Base-by-base conservation (phyloP, 2,797 vertebrate species). In the Percopsis omiscomaycus region DNA sequence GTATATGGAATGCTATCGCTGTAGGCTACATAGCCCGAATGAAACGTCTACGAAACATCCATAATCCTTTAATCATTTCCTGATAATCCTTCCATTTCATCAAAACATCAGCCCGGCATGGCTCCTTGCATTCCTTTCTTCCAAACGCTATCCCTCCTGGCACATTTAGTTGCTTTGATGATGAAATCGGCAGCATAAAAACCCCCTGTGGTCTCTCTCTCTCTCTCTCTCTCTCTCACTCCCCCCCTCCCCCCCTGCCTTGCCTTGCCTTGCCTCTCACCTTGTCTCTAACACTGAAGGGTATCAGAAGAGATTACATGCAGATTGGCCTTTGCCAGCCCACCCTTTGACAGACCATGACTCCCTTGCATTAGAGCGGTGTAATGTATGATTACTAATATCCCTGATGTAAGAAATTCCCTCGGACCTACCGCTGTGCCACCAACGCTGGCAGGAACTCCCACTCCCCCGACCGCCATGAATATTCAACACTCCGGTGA, bases 381-480 rank as follows among this genome's bases (percentile, higher is more conserved):
- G 77, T 77, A 69, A 64, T 61, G 52, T 64, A 61, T 61, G 52
- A 72, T 77, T 57, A 62, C 53, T 62, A 44, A 73, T 78, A 42
- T 65, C 48, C 53, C 52, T 9, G 13, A 66, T 55, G 11, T 16
- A 48, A 56, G 49, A 54, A 59, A 64, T 71, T 66, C 54, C n/a
- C 51, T 63, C 58, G 55, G 52, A 47, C 3, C 2, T 15, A 12
- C 10, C 14, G 28, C 48, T 66, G 46, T 45, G 45, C 37, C 37
- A 37, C 37, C 37, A 37, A 9, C 37, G 9, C 57, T 27, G 55
- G 22, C 62, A 50, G 51, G 52, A 77, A 57, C 45, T 51, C 66
- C 50, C 16, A 54, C 28, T 42, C 64, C 55, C 55, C 37, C 28
- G 13, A 49, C 53, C 44, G 51, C 29, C 5, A 73, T 81, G 54